Percentiles rank a stretch among this genome's conserved stretches.
These are phyloP conservation scores for Phyllotreta striolata DNA, from an alignment of 2,888 invertebrate genomes.

Conservation along the genomic window DNA sequence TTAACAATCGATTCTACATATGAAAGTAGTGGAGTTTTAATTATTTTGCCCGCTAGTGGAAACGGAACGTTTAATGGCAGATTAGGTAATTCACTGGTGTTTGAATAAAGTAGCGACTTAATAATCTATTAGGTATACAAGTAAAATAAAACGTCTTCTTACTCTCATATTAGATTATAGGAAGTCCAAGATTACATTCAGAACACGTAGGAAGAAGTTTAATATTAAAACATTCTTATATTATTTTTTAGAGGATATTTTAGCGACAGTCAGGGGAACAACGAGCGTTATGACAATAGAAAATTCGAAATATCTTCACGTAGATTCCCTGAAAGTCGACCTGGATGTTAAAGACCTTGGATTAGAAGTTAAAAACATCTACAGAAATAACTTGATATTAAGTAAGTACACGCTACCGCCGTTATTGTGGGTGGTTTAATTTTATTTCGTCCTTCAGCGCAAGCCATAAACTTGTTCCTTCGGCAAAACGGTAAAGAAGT, in stretches of 20 bases:
- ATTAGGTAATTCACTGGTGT: constrained; percentile 61
- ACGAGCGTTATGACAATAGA: constrained; percentile 62
- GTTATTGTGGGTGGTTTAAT: background rate
- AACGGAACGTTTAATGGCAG: constrained; percentile 73
- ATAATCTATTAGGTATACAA: background rate
- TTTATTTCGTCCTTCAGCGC: constrained; percentile 63
- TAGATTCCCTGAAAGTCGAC: constrained; percentile 69
- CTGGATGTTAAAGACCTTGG: constrained; percentile 68
- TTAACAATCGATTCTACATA: constrained; percentile 72
- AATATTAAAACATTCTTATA: constrained; percentile 2
- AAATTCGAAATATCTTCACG: constrained; percentile 66
- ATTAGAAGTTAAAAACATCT: constrained; percentile 73
- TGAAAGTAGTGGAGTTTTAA: constrained; percentile 72
- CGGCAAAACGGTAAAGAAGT: constrained; percentile 75
- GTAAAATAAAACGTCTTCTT: too few relatives aligned
- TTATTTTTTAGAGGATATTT: constrained; percentile 65
- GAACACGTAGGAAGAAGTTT: background rate
- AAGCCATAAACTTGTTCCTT: constrained; percentile 76
- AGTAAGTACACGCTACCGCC: constrained; percentile 63
- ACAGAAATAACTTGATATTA: constrained; percentile 73
- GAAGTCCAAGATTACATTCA: too few relatives aligned
- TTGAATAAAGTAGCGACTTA: background rate
- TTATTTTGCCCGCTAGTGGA: constrained; percentile 76
- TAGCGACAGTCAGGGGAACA: constrained; percentile 67
- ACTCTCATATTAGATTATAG: too few relatives aligned